Base-by-base conservation (phyloP, 2,797 vertebrate genomes). In the Chiloscyllium punctatum region DNA sequence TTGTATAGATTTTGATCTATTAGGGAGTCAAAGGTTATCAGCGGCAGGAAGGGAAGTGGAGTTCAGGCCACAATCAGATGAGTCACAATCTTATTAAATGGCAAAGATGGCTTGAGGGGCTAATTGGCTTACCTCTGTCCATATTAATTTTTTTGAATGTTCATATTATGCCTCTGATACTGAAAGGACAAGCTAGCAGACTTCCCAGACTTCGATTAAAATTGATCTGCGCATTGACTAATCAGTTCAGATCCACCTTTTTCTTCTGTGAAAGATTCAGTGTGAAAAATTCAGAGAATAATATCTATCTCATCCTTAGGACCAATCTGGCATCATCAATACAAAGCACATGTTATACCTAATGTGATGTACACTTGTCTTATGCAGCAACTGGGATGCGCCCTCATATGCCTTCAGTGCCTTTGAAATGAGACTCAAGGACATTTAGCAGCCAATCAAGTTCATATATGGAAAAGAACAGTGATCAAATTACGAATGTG, bases 361-460 rank as follows among this genome's bases (percentile, higher is more conserved):
- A 23, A 48, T 27, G 30, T 95, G 48, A 77, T 57, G 48, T 95
- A 94, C 18, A 77, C 30, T 74, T 57, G 27, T 13, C 6, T 69
- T 18, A n/a, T 77, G 77, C 30, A 95, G 15, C 48, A 95, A 94
- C 42, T 21, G 33, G 42, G n/a, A 23, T 68, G 66, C 42, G 37
- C 37, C 66, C 71, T 77, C 42, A 48, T 72, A 77, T 7, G 25
- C 69, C 23, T 95, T 95, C 77, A 95, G 71, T 95, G 30, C 48
- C 94, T 77, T 77, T 95, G 71, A 95, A 42, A 53, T 77, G 94
- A n/a, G 48, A 95, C 42, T 74, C 94, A 95, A 95, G 15, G 42
- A 94, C 68, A 94, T 13, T 74, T 72, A 94, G 94, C 69, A 94
- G 42, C 68, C 69, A 94, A 16, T 94, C 94, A 74, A 66, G 21